Conservation (phyloP, 2,888 invertebrate species). For the Heliconius hortense region DNA sequence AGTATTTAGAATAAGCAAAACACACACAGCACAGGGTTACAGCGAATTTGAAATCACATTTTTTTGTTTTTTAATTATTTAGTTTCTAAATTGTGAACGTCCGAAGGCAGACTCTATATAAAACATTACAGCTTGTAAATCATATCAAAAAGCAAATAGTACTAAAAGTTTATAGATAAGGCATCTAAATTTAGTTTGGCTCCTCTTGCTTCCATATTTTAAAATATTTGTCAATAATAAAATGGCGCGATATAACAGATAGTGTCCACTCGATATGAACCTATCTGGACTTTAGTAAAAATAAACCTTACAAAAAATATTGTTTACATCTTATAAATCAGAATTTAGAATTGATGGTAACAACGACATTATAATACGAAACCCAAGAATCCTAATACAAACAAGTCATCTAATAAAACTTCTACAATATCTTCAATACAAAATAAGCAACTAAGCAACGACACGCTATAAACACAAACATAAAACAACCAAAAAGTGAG, state of each 20-base stretch:
- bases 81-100: background rate
- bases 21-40: too few species aligned
- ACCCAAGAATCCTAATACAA: background rate
- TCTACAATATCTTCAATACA: background rate
- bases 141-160: background rate
- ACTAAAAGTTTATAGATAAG: background rate
- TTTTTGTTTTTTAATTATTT: too few species aligned
- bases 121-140: background rate
- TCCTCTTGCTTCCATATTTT: too few species aligned
- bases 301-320: background rate
- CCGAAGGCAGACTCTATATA: background rate
- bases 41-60: too few species aligned
- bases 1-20: too few species aligned
- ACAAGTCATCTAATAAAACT: background rate
- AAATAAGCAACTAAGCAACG: background rate
- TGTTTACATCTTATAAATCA: background rate
- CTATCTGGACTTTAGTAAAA: background rate
- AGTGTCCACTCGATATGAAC: too few species aligned
- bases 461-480: background rate
- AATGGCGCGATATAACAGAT: too few species aligned
- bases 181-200: too few species aligned
- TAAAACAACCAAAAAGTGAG: conserved; percentile 56
- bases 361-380: background rate
- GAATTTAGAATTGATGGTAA: background rate
- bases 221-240: too few species aligned